These are phyloP conservation scores for Tapera naevia DNA, from an alignment of 2,797 vertebrate genomes.

Conservation along the genomic window DNA sequence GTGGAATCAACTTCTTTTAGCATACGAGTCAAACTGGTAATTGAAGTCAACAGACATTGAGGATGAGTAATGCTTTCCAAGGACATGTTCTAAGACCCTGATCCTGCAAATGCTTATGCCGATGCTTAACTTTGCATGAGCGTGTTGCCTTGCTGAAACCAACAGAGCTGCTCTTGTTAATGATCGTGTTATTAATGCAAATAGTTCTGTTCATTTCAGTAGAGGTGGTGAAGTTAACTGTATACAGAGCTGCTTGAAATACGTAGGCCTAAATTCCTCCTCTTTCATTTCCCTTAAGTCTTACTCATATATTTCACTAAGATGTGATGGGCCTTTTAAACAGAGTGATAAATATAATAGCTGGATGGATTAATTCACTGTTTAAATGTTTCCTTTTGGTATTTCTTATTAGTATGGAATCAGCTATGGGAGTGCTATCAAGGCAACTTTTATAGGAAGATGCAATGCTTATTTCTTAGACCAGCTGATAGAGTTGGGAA, in stretches of 20 bases:
- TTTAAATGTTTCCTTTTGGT: background rate
- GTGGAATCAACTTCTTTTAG: conserved; percentile 34
- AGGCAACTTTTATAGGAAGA: background rate
- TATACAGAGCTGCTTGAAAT: background rate
- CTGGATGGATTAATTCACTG: background rate
- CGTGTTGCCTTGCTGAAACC: background rate
- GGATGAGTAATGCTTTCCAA: conserved; percentile 70
- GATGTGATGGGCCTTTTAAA: conserved; percentile 5
- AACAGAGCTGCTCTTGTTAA: background rate
- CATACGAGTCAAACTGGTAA: conserved; percentile 42
- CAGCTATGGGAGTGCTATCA: background rate
- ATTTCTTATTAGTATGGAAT: background rate
- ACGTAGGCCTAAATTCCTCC: conserved; percentile 33
- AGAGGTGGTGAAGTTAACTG: conserved; percentile 7
- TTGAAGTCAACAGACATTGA: conserved; percentile 50
- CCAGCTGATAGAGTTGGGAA: conserved; percentile 33
- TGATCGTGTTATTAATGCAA: background rate
- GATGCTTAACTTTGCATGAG: conserved; percentile 26
- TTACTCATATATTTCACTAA: conserved; percentile 17
- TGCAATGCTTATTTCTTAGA: background rate
- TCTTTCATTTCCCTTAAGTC: background rate
- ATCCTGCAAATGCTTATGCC: conserved; percentile 46
- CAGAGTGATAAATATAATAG: background rate
- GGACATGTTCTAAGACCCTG: conserved; percentile 59
- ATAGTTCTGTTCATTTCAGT: background rate